Conservation (phyloP, 1,140 invertebrate genomes). For the Caenorhabditis remanei region DNA sequence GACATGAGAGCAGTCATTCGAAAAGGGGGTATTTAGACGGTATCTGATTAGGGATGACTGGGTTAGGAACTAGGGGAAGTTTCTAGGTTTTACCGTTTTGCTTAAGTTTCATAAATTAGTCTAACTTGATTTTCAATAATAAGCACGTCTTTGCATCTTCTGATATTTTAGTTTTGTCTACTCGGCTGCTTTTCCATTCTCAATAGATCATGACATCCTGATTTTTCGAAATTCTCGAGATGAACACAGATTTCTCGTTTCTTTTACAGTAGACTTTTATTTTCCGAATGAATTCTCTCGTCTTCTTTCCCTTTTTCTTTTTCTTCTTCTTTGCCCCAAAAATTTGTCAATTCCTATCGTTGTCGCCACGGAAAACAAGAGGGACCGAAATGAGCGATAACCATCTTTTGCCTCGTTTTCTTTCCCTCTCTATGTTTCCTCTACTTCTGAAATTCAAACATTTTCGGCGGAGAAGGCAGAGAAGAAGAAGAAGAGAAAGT, state of each 20-base stretch:
- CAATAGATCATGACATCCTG: background rate
- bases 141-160: no score
- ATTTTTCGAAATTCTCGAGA: background rate
- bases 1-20: background rate
- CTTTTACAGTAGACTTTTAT: slow-evolving; percentile 37
- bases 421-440: background rate
- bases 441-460: slow-evolving; percentile 38
- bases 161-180: no score
- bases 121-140: no score
- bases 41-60: no score
- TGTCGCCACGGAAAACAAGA: slow-evolving; percentile 49
- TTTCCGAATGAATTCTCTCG: slow-evolving; percentile 17
- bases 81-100: no score
- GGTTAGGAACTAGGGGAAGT: no score
- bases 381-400: slow-evolving; percentile 48
- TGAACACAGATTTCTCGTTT: background rate
- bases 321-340: background rate
- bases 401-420: slow-evolving; percentile 30
- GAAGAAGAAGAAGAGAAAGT: slow-evolving; percentile 8
- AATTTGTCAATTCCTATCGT: slow-evolving; percentile 21
- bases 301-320: background rate
- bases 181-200: no score
- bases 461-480: background rate
- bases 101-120: no score
- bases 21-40: background rate